Evolutionary conservation across 2,113 vertebrate genomes (phyloP).

Genomic region (Salvelinus fontinalis): DNA sequence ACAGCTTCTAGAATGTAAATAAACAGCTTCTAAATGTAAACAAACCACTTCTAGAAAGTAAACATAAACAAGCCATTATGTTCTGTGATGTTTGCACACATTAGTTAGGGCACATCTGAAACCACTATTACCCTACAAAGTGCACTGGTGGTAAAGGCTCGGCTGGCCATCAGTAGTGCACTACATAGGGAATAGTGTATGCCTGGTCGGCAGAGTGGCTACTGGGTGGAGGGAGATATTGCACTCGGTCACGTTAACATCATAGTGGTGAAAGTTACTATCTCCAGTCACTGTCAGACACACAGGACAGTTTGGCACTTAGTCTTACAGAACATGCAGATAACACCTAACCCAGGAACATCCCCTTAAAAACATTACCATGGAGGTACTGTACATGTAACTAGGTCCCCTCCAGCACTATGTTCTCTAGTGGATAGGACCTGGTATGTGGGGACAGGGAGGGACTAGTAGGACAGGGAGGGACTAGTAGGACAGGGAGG

Average conservation of each 20-base stretch:
- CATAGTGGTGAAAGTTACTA: slow-evolving; percentile 57
- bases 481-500: no score
- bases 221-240: slow-evolving; percentile 67
- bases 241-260: slow-evolving; percentile 72
- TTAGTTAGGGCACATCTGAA: slow-evolving; percentile 11
- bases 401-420: no score
- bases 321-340: slow-evolving; percentile 62
- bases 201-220: slow-evolving; percentile 12
- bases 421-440: no score
- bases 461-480: no score
- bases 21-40: no score
- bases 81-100: slow-evolving; percentile 15
- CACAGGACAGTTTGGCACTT: slow-evolving; percentile 72
- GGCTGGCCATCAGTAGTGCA: background rate
- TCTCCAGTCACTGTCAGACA: slow-evolving; percentile 67
- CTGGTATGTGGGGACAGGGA: no score
- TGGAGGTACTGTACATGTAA: background rate
- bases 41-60: no score
- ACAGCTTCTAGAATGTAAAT: no score
- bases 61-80: slow-evolving; percentile 56
- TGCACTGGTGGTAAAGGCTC: background rate
- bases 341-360: slow-evolving; percentile 24
- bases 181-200: background rate
- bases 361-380: background rate
- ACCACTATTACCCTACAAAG: background rate